Base-by-base conservation (phyloP, 2,888 invertebrate genomes). In the Eristalinus sepulchralis region DNA sequence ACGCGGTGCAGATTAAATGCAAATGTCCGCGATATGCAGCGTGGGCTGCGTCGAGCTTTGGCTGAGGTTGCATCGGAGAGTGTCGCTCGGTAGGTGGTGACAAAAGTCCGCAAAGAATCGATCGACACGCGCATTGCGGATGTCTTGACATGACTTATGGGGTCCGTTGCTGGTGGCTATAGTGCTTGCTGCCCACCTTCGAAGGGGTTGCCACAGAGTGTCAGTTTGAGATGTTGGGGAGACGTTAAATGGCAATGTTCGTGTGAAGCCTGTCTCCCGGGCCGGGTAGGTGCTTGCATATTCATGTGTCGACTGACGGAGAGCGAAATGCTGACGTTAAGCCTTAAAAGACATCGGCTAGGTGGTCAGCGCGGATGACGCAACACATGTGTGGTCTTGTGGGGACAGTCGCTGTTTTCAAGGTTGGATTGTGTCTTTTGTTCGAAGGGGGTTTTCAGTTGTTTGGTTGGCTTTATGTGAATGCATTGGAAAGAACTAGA, bases 111-210 rank as follows among this genome's bases (percentile, higher is more conserved):
- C 86, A 75, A 71, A 77, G 64, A 78, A 47, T 47, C 47, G 47
- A 68, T 83, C 70, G 83, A 83, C 78, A 76, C 66, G 57, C 57
- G 84, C 47, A 53, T 71, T 84, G 83, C 80, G 75, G 80, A 81
- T 81, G 71, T 85, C 81, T 85, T 84, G 83, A 84, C 83, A 84
- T 80, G 80, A 84, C 59, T 80, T 84, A 60, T 75, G 80, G 55
- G 80, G 80, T 84, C 71, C 81, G 81, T 71, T 71, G 68, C 31
- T 53, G 67, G 17, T 27, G 24, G 13, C 36, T 67, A 57, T 39
- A 36, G 33, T 31, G 9, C 33, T 34, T 66, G 66, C 60, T 63
- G 47, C 34, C 53, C n/a, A n/a, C 39, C 8, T 47, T 47, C 8
- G 17, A 2, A n/a, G 8, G 17, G 47, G 47, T 17, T 47, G 47